A percentile compares a stretch with the other conserved stretches of the same genome.
Evolutionary conservation across 2,113 vertebrate genomes (phyloP).

Genomic region (Salvelinus alpinus): DNA sequence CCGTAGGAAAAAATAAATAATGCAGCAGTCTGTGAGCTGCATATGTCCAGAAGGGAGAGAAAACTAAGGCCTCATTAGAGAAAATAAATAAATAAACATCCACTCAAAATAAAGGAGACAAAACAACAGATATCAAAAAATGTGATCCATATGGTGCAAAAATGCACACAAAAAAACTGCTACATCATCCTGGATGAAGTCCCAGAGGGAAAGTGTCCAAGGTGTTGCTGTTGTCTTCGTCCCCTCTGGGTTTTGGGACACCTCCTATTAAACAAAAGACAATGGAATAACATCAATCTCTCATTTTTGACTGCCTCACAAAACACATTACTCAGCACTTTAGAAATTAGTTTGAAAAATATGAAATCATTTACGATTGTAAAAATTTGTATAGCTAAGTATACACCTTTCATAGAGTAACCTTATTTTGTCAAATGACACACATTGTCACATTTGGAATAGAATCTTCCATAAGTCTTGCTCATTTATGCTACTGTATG

Average conservation of each 20-base stretch:
- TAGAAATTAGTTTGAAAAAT: neutral
- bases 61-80: slow-evolving; percentile 67
- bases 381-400: too few relatives aligned
- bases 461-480: neutral
- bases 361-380: too few relatives aligned
- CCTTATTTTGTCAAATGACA: too few relatives aligned
- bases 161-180: slow-evolving; percentile 63
- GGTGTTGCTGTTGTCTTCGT: slow-evolving; percentile 95
- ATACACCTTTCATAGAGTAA: too few relatives aligned
- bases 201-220: slow-evolving; percentile 95
- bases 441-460: too few relatives aligned
- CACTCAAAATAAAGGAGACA: slow-evolving; percentile 48
- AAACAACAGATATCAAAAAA: slow-evolving; percentile 64
- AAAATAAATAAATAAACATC: slow-evolving; percentile 24
- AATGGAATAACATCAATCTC: neutral
- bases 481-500: neutral
- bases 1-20: slow-evolving; percentile 78
- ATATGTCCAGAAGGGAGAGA: slow-evolving; percentile 68
- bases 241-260: slow-evolving; percentile 95
- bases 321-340: neutral
- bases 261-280: slow-evolving; percentile 78
- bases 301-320: neutral
- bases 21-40: slow-evolving; percentile 25
- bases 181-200: slow-evolving; percentile 97
- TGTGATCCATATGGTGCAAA: slow-evolving; percentile 60